Base-by-base conservation (phyloP, 2,797 vertebrate genomes). In the Pangasius krempfi region DNA sequence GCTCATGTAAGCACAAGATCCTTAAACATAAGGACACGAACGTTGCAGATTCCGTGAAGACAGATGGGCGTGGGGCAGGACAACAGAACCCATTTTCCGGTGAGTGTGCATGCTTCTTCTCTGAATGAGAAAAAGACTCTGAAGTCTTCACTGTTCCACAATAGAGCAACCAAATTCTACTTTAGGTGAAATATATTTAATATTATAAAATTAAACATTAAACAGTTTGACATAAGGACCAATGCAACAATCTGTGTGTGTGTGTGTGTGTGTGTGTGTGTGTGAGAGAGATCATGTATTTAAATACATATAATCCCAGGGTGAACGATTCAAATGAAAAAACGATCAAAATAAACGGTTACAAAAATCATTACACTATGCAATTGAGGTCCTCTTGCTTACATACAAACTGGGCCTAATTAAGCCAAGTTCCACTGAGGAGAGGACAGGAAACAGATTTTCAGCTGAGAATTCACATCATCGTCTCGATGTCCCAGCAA, bases 301-400 rank as follows among this genome's bases (percentile, higher is more conserved):
- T 89, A 88, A 91, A 92, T 82, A 90, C 85, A 91, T 87, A 62
- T 44, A 90, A 91, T 86, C 70, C 18, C 54, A 76, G 27, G 50
- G 70, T 37, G 68, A 44, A 87, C 66, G 27, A 84, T 81, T 54
- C 12, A 54, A 52, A 40, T 16, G 20, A 37, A 75, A 79, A 37
- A 58, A 47, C 3, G 72, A 44, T 79, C 44, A 22, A 12, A 40
- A 22, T 12, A 25, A 44, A 82, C 10, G 30, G 22, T 88, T 72
- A 86, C 33, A 60, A 84, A 81, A 52, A 14, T 4, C 22, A 33
- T 62, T 54, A 22, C 10, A 81, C 9, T 52, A 52, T 3, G 2
- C n/a, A 27, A 40, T 4, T 33, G 33, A 30, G 27, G 33, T 72
- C 40, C 37, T 50, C 27, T 20, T 62, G 50, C 37, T 64, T 89